Evolutionary conservation across 2,888 invertebrate species (phyloP).

Genomic region (Neoascia interrupta): DNA sequence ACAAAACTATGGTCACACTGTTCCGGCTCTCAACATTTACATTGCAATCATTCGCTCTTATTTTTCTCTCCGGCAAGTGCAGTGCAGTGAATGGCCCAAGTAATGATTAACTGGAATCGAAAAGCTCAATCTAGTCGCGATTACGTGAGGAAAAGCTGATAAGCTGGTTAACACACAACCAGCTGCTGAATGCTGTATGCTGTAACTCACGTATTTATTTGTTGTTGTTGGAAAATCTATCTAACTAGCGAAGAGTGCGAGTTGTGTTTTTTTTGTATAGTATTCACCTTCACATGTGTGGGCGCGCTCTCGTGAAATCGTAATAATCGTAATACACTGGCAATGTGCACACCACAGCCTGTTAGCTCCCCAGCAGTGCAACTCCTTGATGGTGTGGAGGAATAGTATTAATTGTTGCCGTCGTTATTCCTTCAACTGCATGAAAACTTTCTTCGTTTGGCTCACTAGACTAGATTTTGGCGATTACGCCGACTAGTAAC

Average conservation of each 20-base stretch:
- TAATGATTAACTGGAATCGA: conserved; percentile 13
- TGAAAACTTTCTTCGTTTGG: conserved; percentile 57
- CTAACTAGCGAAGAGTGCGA: conserved; percentile 7
- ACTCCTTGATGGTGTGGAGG: conserved; percentile 40
- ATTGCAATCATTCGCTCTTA: too few relatives aligned
- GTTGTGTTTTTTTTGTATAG: not conserved
- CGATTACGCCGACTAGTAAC: conserved; percentile 22
- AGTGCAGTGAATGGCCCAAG: conserved; percentile 36
- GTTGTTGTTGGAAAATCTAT: conserved; percentile 3
- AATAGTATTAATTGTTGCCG: conserved; percentile 62
- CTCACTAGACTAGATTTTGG: conserved; percentile 41
- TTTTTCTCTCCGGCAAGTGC: too few relatives aligned
- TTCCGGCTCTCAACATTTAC: too few relatives aligned
- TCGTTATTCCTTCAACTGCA: conserved; percentile 36
- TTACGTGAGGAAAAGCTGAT: conserved; percentile 53
- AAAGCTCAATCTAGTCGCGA: conserved; percentile 53
- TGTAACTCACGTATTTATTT: conserved; percentile 29
- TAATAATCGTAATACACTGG: conserved; percentile 43
- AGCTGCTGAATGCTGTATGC: conserved; percentile 66
- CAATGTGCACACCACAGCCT: conserved; percentile 22
- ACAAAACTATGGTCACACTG: too few relatives aligned
- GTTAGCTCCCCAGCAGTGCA: conserved; percentile 47
- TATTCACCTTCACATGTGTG: not conserved
- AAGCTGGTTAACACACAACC: conserved; percentile 49
- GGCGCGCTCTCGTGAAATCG: conserved; percentile 10